Conservation (phyloP, 2,797 vertebrate genomes). For the Aeoliscus strigatus region DNA sequence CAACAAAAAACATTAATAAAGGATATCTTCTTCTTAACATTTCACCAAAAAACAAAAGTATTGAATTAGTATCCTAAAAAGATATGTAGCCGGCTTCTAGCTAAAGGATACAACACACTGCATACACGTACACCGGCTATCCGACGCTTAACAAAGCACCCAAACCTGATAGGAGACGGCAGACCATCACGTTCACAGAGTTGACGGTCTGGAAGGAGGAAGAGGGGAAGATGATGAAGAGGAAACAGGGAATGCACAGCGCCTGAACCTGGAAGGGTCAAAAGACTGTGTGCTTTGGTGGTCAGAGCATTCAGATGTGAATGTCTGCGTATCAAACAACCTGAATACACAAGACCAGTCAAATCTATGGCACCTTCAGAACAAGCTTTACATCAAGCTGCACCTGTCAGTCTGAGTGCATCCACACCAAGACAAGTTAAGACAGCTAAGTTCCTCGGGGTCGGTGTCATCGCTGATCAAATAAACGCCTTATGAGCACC, state of each 20-base stretch:
- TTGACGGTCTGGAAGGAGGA: conserved; percentile 49
- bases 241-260: conserved; percentile 11
- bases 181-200: conserved; percentile 33
- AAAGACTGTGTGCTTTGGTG: conserved; percentile 27
- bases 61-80: too few relatives aligned
- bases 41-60: too few relatives aligned
- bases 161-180: conserved; percentile 26
- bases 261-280: conserved; percentile 26
- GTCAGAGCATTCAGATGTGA: conserved; percentile 56
- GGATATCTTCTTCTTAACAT: too few relatives aligned
- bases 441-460: conserved; percentile 46
- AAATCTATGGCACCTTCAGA: conserved; percentile 24
- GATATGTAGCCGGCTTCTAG: background rate
- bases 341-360: conserved; percentile 35
- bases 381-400: conserved; percentile 47
- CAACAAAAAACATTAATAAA: background rate
- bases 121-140: conserved; percentile 25
- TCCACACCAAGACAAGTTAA: conserved; percentile 35
- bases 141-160: conserved; percentile 31
- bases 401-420: conserved; percentile 49
- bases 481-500: conserved; percentile 40
- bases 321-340: conserved; percentile 39
- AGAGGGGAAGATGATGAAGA: conserved; percentile 26
- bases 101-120: conserved; percentile 2
- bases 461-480: conserved; percentile 56